Base-by-base conservation (phyloP, 2,113 vertebrate species). In the Atlantisia rogersi region DNA sequence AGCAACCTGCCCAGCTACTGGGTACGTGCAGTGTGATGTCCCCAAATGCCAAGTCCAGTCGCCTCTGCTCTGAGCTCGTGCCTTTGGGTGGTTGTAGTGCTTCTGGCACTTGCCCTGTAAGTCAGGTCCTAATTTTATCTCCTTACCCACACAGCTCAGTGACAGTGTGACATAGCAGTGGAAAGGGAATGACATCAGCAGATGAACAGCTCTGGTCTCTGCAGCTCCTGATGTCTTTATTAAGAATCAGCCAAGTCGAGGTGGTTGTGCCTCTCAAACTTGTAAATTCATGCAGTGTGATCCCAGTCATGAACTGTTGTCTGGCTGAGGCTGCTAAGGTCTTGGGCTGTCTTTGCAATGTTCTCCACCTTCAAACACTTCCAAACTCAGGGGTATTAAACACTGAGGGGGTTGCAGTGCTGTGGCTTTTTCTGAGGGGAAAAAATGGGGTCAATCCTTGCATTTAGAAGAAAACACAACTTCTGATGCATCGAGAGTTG, bases 41-140 rank as follows among this genome's bases (percentile, higher is more conserved):
- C 76, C 65, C 0, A 0, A 12, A 2, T 40, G 42, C 78, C 59
- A 28, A 3, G 2, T 11, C 25, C 26, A 8, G 35, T 62, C 40
- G 37, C 26, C 22, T 50, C 55, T 52, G 13, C 20, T 13, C 21
- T 0, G 39, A 37, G 31, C 73, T 65, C 17, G 1, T 84, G 77
- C 82, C 75, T 48, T 59, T 10, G 59, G 60, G 65, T 29, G 69
- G 84, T 37, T 58, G 84, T 22, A 62, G 90, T 11, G 39, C 65
- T 88, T 53, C 53, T 94, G 93, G 80, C 52, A 4, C 74, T 48
- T 10, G 37, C 24, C 59, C 50, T 50, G 10, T 4, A 4, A 85
- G 68, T 74, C 83, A 77, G 74, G 5, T 31, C 86, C 96, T 97
- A 92, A 95, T 95, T 96, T 96, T 95, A 89, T 69, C 92, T 76